Evolutionary conservation across 2,888 invertebrate genomes (phyloP).

Genomic region (Phymatocera aterrima): DNA sequence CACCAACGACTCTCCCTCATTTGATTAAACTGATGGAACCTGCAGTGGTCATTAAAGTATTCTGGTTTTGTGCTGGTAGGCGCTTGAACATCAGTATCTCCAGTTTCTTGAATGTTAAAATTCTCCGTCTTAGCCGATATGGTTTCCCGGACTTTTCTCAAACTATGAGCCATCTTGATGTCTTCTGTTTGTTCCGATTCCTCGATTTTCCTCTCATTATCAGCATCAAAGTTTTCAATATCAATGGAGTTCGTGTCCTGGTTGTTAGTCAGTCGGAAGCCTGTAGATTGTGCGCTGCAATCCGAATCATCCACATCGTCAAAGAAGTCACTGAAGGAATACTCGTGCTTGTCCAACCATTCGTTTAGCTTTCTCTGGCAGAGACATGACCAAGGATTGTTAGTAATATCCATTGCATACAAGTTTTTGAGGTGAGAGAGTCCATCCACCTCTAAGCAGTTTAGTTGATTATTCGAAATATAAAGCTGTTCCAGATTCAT

Average conservation of each 20-base stretch:
- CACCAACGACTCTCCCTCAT: neutral
- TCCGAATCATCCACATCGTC: conserved; percentile 15
- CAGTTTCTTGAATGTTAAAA: neutral
- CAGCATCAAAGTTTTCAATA: neutral
- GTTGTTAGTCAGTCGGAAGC: neutral
- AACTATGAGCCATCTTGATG: neutral
- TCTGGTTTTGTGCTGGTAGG: neutral
- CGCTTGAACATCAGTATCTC: neutral
- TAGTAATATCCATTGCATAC: conserved; percentile 52
- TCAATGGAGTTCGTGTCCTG: neutral
- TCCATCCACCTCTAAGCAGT: conserved; percentile 61
- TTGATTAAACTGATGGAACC: neutral
- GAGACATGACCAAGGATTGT: conserved; percentile 65
- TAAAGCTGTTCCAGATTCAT: conserved; percentile 57
- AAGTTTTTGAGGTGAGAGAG: conserved; percentile 52
- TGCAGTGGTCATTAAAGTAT: neutral
- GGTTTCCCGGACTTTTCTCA: neutral
- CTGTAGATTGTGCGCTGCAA: neutral
- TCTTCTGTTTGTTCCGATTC: neutral
- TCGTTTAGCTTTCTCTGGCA: conserved; percentile 58
- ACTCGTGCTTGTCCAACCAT: conserved; percentile 53
- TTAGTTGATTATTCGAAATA: conserved; percentile 60
- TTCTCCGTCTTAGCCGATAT: neutral
- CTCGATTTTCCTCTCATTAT: neutral
- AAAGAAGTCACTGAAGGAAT: conserved; percentile 56